Base-by-base conservation (phyloP, 2,888 invertebrate genomes). In the Anagyrus pseudococci region DNA sequence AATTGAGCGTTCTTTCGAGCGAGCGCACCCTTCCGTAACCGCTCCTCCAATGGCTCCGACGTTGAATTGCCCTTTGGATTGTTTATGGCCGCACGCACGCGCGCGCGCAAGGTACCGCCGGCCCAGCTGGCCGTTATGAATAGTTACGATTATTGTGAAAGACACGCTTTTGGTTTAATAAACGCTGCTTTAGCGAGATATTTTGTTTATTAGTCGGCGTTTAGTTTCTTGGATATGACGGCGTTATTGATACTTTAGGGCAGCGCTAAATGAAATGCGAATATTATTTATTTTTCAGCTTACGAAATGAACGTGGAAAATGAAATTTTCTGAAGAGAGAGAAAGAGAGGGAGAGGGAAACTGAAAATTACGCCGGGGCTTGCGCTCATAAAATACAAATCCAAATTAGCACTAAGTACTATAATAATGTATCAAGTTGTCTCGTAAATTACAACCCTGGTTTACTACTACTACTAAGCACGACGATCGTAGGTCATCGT, bases 61-160 rank as follows among this genome's bases (percentile, higher is more conserved):
- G n/a, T 40, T 20, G 25, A 59, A 53, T 59, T 53, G 40, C 59
- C 47, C 40, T 37, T 40, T 40, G n/a, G 47, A 53, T 53, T 25
- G 22, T 59, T 53, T 59, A 47, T 53, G 47, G 46, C 43, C 50
- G n/a, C n/a, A n/a, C n/a, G n/a, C n/a, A n/a, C 19, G 20, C 17
- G 25, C 15, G 15, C 7, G n/a, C 26, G 17, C 17, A 6, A 13
- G 26, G n/a, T 15, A 22, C 17, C 1, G 8, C 22, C 15, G 25
- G n/a, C 13, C n/a, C 1, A 3, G 25, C n/a, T 2, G 19, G 46
- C 40, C 26, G 46, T 53, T 59, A 37, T 53, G 47, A 52, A 53
- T 46, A 47, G 26, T 53, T 47, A 46, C 29, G 50, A 52, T 53
- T 59, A 53, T 44, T 19, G 22, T 44, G 43, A 58, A 23, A 46